Evolutionary conservation across 2,888 invertebrate genomes (phyloP), one percentile per base, ranked within the genome.

Genomic region (Actias luna): DNA sequence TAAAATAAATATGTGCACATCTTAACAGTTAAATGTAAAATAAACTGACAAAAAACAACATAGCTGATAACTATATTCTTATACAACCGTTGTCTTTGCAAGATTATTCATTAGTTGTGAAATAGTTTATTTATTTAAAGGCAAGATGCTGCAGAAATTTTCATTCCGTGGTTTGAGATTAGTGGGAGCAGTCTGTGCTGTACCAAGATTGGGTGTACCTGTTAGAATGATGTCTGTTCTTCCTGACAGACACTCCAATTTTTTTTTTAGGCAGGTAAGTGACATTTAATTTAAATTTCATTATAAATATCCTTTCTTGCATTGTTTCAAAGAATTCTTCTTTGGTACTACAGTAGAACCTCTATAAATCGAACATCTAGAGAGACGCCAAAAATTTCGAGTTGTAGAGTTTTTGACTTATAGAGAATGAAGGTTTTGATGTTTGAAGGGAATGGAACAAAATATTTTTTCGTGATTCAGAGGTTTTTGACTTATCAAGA

Each of bases 221-320:
- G 61, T 79, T 0, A 76, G 84, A 63, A 65, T 70, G 22, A 67
- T 85, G 65, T 81, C 88, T 3, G 69, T 80, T 5, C 69, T 75
- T 5, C 76, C 80, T 71, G 78, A 76, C 22, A 80, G 73, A 27
- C 77, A 73, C 2, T 72, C 79, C 0, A 78, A 77, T 64, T 88
- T 92, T 76, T 92, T 92, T 76, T 89, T 92, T 71, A 88, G 91
- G 76, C 91, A 92, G 86, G 91, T 91, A 66, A 75, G 76, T 73
- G 16, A n/a, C n/a, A n/a, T 59, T 16, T 33, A 60, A 14, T 25
- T 25, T 12, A 12, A 12, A 50, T 22, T 50, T 12, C 12, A 50
- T 25, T 12, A 22, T 1, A 25, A 2, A 25, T 39, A 16, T 16
- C 16, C 2, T 25, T 46, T 50, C 8, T 8, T 3, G 22, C n/a